Base-by-base conservation (phyloP, 2,888 invertebrate species). In the Amphipoea lucens region DNA sequence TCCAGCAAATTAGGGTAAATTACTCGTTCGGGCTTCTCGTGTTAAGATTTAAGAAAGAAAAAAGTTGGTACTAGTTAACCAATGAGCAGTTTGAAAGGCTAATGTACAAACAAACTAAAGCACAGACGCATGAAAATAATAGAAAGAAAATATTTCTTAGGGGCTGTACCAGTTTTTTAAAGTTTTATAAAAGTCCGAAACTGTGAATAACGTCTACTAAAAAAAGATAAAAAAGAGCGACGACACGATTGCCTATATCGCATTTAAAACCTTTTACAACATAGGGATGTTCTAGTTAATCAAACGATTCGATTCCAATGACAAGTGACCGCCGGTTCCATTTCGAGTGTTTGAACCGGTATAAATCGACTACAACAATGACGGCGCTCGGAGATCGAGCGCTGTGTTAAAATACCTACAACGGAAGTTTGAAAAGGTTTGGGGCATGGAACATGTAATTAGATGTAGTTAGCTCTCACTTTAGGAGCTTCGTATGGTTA, bases 331-430 rank as follows among this genome's bases (percentile, higher is more conserved):
- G 74, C 69, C 70, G 75, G 70, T 69, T 85, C 81, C 74, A 87
- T 83, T 85, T 88, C 81, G 78, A 88, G 81, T 82, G 79, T 79
- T 87, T 78, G 79, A 84, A 76, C 66, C 65, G 42, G 76, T 87
- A 79, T 81, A 87, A 81, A 81, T 87, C 78, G 88, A 81, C 79
- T 60, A 75, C 76, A 60, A 63, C 76, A 74, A 74, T 78, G 81
- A 75, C 70, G 63, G 48, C 74, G 66, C 63, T 45, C 72, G 51
- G 65, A 79, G 60, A 78, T 82, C 65, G 72, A 82, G 76, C 48
- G 65, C 70, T 75, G 74, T 65, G 62, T 74, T 76, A 51, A 69
- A 80, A 78, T 76, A 29, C 29, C 29, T 29, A 79, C 74, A 80
- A 78, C 36, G 36, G 54, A 71, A 67, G 60, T 62, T 78, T 5